Evolutionary conservation across 2,888 invertebrate species (phyloP), one percentile per base, ranked within the genome.

Genomic region (Micropterix aruncella): DNA sequence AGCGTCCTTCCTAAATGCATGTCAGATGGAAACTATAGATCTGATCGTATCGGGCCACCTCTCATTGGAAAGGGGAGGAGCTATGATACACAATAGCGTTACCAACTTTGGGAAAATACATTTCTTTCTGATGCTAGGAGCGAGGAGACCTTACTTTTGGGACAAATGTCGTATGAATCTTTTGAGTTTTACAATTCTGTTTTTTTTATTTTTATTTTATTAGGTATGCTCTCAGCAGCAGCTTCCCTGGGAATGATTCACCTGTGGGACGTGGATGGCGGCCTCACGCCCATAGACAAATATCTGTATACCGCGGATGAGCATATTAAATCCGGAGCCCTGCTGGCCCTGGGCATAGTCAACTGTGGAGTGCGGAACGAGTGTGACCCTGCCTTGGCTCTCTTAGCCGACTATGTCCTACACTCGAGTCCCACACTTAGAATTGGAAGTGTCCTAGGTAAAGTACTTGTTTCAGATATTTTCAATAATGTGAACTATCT

Each of bases 221-320:
- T 27, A 71, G 71, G 95, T 41, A 96, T 96, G 94, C 63, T 99
- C 46, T 94, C 94, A 57, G 95, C 99, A 0, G 94, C 96, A 1
- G 99, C 99, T 0, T 92, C 96, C 0, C 73, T 97, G 19, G 99
- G 99, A 19, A 76, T 99, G 55, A 84, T 99, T 46, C 79, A 95
- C 52, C 67, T 99, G 37, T 99, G 99, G 99, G 97, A 99, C 62
- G 93, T 99, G 2, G 97, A 99, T 62, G 93, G 95, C 27, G 97
- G 97, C 39, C 71, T 99, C 44, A 91, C 94, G 0, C 94, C 96
- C 53, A 97, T 99, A 55, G 99, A 99, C 70, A 96, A 96, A 63
- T 99, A 96, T 64, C 70, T 96, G 4, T 95, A 96, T 61, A 90
- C 92, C 0, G 83, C 88, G 1, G 94, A 95, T 56, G 93, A 95